Evolutionary conservation across 2,888 invertebrate genomes (phyloP).

Genomic region (Galerucella pusilla): DNA sequence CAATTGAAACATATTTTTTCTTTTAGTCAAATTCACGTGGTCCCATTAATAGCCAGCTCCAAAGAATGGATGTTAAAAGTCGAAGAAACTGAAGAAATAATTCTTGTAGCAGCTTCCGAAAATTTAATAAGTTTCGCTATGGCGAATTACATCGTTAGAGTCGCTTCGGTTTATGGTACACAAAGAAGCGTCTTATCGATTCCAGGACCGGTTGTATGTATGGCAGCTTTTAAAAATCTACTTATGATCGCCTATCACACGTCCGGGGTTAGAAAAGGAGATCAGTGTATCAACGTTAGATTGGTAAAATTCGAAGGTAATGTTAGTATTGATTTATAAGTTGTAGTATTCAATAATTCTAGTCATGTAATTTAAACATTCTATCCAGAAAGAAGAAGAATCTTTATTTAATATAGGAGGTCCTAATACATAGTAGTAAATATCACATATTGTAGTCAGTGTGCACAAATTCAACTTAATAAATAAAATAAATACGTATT

Average conservation of each 20-base stretch:
- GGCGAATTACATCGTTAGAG: conserved; percentile 77
- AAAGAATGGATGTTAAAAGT: conserved; percentile 89
- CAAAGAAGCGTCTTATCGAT: conserved; percentile 82
- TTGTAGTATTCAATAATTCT: too few relatives aligned
- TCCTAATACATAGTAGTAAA: too few relatives aligned
- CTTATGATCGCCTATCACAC: conserved; percentile 76
- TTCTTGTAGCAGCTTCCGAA: conserved; percentile 75
- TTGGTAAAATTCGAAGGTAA: conserved; percentile 67
- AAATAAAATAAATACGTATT: too few relatives aligned
- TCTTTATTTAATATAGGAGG: too few relatives aligned
- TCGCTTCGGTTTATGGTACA: conserved; percentile 88
- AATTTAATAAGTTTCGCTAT: conserved; percentile 86
- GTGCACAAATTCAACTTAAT: too few relatives aligned
- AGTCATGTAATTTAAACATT: too few relatives aligned
- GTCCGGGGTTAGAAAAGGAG: conserved; percentile 66
- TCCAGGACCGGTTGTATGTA: conserved; percentile 78
- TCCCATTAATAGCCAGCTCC: conserved; percentile 78
- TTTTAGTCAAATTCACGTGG: conserved; percentile 77
- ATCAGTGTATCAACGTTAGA: conserved; percentile 70
- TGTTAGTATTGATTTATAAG: not conserved
- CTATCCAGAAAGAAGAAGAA: too few relatives aligned
- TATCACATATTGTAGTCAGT: too few relatives aligned
- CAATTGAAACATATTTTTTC: conserved; percentile 13
- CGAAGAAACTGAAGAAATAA: conserved; percentile 82
- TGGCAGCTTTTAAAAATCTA: conserved; percentile 72